Evolutionary conservation across 2,113 vertebrate genomes (phyloP).

Genomic region (Centrocercus urophasianus): DNA sequence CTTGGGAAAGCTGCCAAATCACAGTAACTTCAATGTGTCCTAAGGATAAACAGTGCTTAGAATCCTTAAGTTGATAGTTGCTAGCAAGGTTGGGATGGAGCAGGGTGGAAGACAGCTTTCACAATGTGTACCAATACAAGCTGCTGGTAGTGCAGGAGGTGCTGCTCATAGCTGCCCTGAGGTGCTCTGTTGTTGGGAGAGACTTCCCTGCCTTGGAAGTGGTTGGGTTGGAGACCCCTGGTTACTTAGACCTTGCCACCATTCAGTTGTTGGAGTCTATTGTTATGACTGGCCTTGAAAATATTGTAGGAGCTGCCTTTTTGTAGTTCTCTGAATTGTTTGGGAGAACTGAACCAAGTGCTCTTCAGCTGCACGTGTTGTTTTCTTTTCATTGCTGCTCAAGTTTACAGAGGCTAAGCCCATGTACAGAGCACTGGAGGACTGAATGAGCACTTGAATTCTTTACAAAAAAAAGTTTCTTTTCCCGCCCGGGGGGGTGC

Average conservation of each 20-base stretch:
- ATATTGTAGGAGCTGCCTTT: not conserved
- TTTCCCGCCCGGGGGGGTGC: no score
- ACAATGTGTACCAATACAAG: not conserved
- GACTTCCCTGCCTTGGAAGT: not conserved
- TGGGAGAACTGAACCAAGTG: not conserved
- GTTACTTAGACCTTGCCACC: not conserved
- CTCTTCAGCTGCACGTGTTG: not conserved
- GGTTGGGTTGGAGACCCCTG: not conserved
- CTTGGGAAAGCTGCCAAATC: not conserved
- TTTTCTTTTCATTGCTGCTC: not conserved
- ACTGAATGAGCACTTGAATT: not conserved
- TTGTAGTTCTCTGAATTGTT: not conserved
- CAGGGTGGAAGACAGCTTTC: not conserved
- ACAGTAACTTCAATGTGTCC: not conserved
- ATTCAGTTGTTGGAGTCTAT: not conserved
- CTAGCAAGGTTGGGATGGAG: not conserved
- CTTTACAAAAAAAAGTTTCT: not conserved
- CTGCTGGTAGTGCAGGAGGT: not conserved
- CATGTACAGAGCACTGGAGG: not conserved
- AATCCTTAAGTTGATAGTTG: not conserved
- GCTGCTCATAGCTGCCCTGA: not conserved
- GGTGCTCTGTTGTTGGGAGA: not conserved
- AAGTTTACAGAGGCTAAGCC: not conserved
- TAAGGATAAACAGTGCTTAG: not conserved
- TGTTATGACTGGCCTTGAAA: not conserved